Percentiles rank a stretch among this genome's conserved stretches.
These are phyloP conservation scores for Synergus umbraculus DNA, from an alignment of 2,888 invertebrate species.

Conservation along the genomic window DNA sequence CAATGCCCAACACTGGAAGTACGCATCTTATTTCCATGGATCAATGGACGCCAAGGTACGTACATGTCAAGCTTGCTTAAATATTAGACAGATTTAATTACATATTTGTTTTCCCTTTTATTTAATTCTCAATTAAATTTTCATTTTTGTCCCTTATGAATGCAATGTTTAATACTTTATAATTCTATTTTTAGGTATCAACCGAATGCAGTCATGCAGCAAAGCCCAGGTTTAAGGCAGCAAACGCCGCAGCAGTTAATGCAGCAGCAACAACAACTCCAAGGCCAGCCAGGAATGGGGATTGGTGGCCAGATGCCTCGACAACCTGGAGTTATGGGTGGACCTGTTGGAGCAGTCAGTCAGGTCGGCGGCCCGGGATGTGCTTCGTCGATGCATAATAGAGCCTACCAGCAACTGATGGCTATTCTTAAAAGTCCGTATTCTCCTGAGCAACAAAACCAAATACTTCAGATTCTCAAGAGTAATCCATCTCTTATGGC, in stretches of 20 bases:
- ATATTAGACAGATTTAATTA: too few relatives aligned
- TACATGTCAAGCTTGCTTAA: constrained; percentile 43
- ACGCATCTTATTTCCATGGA: constrained; percentile 77
- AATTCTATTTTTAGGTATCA: constrained; percentile 67
- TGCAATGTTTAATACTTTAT: not conserved
- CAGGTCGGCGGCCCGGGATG: constrained; percentile 78
- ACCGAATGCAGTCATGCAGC: constrained; percentile 75
- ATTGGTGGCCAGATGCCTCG: constrained; percentile 73
- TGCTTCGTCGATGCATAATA: constrained; percentile 79
- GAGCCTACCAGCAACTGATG: constrained; percentile 89
- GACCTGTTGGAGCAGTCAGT: constrained; percentile 69
- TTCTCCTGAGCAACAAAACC: constrained; percentile 94
- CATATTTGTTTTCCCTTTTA: too few relatives aligned
- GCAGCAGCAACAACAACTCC: constrained; percentile 78
- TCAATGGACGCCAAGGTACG: constrained; percentile 76
- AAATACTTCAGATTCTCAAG: constrained; percentile 92
- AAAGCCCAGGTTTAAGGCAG: constrained; percentile 74
- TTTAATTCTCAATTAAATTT: too few relatives aligned
- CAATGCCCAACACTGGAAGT: constrained; percentile 78
- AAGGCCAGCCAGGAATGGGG: constrained; percentile 69
- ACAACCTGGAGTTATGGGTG: constrained; percentile 72
- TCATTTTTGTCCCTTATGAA: too few relatives aligned
- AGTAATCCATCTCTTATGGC: constrained; percentile 97
- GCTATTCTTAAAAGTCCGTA: constrained; percentile 93
- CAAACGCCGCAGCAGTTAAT: constrained; percentile 78